Evolutionary conservation across 2,888 invertebrate species (phyloP), one percentile per base, ranked within the genome.

Genomic region (Hirtodrosophila confusa): DNA sequence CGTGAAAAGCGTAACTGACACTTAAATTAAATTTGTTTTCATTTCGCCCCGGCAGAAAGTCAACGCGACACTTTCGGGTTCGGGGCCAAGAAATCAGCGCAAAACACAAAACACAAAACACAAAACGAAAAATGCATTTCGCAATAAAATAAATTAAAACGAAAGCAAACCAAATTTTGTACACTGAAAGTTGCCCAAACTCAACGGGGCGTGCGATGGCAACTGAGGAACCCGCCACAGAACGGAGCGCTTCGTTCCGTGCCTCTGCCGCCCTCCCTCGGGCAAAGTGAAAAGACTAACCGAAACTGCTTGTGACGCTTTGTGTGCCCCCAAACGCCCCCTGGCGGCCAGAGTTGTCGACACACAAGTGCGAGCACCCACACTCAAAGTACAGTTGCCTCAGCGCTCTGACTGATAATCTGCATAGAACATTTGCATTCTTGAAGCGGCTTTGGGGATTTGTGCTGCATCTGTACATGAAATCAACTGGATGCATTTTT

Each of bases 1-100:
- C 63, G 75, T 78, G 85, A 84, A 80, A 80, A 86, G 74, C 80
- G 80, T 86, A 80, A 84, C 87, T 80, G 80, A 80, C 80, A 80
- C 80, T 80, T 80, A 80, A 80, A 80, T 80, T 86, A 80, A 84
- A 80, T 80, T 80, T 80, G 87, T 84, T 80, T 84, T 80, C 74
- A 84, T 78, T 80, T 67, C 51, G 67, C 57, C 47, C 43, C 41
- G 49, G 56, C 63, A 50, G 56, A 80, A 76, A 82, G 82, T 78
- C 82, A 78, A 74, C 86, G 74, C 85, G 85, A 86, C 80, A 80
- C 68, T 80, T 84, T 86, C 60, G 63, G 54, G 63, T 72, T 66
- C 44, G 56, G 61, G 67, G 70, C 75, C 64, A 65, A 65, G 70
- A 84, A 84, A 84, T 78, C 69, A 67, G 53, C 55, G 56, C 74